These are phyloP conservation scores for Cygnus atratus DNA, from an alignment of 2,113 vertebrate species.

Conservation along the genomic window DNA sequence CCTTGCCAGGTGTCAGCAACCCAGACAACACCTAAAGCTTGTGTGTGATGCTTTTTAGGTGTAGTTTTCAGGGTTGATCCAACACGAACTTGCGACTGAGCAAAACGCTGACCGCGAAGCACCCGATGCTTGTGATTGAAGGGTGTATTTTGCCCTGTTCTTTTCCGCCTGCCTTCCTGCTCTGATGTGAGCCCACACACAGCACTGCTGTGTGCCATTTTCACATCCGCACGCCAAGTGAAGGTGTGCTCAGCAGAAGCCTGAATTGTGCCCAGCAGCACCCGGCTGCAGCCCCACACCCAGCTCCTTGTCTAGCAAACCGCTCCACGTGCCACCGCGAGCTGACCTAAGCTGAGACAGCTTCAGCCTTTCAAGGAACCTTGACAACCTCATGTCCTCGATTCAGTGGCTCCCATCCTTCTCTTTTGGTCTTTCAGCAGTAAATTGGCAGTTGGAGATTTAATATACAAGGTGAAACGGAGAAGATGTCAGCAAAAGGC, in stretches of 20 bases:
- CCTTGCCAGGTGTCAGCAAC: neutral
- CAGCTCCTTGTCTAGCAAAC: neutral
- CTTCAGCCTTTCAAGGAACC: neutral
- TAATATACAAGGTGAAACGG: neutral
- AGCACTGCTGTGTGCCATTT: neutral
- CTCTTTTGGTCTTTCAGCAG: neutral
- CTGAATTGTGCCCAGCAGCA: neutral
- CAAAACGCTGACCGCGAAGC: neutral
- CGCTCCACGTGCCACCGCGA: neutral
- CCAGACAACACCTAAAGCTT: neutral
- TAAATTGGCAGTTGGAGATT: neutral
- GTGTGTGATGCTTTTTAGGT: neutral
- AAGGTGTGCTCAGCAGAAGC: neutral
- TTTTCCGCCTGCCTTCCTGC: neutral
- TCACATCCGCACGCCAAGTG: neutral
- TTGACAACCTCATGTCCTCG: neutral
- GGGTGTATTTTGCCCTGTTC: accelerated
- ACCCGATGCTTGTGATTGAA: accelerated
- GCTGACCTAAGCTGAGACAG: neutral
- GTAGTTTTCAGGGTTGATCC: neutral
- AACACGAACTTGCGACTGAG: neutral
- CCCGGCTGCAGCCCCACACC: neutral
- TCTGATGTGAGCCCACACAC: accelerated
- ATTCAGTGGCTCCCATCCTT: neutral
- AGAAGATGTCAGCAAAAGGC: neutral